Evolutionary conservation across 2,888 invertebrate species (phyloP).

Genomic region (Geotrupes spiniger): DNA sequence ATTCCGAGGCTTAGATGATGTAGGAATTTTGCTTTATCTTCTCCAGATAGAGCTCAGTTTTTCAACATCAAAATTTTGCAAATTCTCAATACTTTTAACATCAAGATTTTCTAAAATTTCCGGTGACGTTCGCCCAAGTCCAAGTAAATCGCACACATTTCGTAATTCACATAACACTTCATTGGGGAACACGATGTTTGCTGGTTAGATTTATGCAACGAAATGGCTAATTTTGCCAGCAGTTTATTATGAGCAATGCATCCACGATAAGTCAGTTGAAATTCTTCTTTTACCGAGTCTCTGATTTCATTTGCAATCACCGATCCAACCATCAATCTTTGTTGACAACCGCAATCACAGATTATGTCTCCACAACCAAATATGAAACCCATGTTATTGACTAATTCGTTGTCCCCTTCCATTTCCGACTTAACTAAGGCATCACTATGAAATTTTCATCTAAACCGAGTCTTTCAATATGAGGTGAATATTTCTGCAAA

Average conservation of each 20-base stretch:
- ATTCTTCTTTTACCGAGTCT: constrained; percentile 61
- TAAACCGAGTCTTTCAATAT: constrained; percentile 78
- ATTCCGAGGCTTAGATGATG: constrained; percentile 72
- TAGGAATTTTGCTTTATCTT: constrained; percentile 66
- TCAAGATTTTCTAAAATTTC: constrained; percentile 64
- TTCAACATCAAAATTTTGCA: constrained; percentile 62
- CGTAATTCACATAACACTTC: constrained; percentile 65
- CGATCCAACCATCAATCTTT: constrained; percentile 66
- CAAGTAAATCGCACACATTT: constrained; percentile 65
- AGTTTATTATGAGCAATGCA: constrained; percentile 83
- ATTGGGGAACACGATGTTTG: constrained; percentile 75
- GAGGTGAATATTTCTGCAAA: constrained; percentile 67
- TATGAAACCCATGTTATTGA: constrained; percentile 57
- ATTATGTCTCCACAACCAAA: constrained; percentile 55
- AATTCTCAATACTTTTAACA: constrained; percentile 64
- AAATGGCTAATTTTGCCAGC: constrained; percentile 73
- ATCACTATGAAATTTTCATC: constrained; percentile 82
- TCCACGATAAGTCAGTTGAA: constrained; percentile 76
- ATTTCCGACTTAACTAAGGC: constrained; percentile 59
- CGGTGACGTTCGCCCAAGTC: constrained; percentile 71
- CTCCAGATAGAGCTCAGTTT: constrained; percentile 59
- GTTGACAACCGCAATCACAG: constrained; percentile 74
- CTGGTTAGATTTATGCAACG: constrained; percentile 75
- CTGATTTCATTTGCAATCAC: constrained; percentile 76
- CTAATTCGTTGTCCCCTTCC: constrained; percentile 24